Evolutionary conservation across 1,140 invertebrate species (phyloP), one percentile per base, ranked within the genome.

Genomic region (Microvelia longipes): DNA sequence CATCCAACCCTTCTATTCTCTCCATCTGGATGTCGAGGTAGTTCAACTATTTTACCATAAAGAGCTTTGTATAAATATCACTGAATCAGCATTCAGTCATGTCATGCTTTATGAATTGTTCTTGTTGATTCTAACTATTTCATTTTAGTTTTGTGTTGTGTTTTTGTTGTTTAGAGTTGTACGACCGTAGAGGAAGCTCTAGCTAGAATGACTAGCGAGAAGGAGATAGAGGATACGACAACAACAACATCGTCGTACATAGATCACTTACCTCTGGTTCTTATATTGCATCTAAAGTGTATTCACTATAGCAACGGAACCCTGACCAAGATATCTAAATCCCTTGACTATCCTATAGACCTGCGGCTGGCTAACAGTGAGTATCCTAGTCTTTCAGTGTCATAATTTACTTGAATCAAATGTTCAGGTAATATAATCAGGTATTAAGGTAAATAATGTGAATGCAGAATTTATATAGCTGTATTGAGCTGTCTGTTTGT

Each of bases 11-110:
- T 98, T 97, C 80, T 95, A 95, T 77, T 94, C 93, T 1, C 81
- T 97, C 15, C 93, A 93, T 77, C 83, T 98, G 35, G 94, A 97
- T 76, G 95, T 97, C 75, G 93, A 96, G 84, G 93, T 94, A n/a
- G n/a, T n/a, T n/a, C 80, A 78, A 73, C 27, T 25, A 30, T 28
- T 64, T 2, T 2, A 62, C 29, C 25, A 35, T 27, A 60, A 67
- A 14, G 13, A 67, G 28, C 24, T 24, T 67, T 67, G 50, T 60
- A 11, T 60, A 60, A n/a, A n/a, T n/a, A n/a, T n/a, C n/a, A n/a
- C n/a, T n/a, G n/a, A n/a, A n/a, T n/a, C n/a, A n/a, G n/a, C n/a
- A n/a, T n/a, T n/a, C n/a, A n/a, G n/a, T n/a, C n/a, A n/a, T n/a
- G n/a, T n/a, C n/a, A n/a, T n/a, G n/a, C n/a, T n/a, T n/a, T n/a